Base-by-base conservation (phyloP, 2,888 invertebrate species). In the Amphiduros pacificus region DNA sequence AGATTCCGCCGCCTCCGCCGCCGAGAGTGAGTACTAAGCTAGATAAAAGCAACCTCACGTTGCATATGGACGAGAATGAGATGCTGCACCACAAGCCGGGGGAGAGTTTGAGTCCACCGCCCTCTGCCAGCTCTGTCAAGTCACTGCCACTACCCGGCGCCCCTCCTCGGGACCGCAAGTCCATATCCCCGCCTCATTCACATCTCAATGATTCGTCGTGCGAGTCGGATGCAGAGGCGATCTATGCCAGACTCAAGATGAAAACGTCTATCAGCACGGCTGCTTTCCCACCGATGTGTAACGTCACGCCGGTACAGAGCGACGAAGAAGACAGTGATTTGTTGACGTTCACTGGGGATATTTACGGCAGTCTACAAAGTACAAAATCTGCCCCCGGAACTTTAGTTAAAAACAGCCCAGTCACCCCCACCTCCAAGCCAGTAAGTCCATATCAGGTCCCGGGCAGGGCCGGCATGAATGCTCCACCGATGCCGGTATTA, bases 171-270 rank as follows among this genome's bases (percentile, higher is more conserved):
- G 31, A 41, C 48, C 44, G 29, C 17, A 29, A 48, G 29, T n/a
- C 27, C 22, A 17, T 41, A 9, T 26, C 56, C 17, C 56, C 56
- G 17, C 27, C 41, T n/a, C 44, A 48, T 20, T 40, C 5, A n/a
- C 26, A 28, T 40, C 41, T 48, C 28, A 55, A 48, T 22, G 50
- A 57, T 29, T 49, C 49, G 14, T 58, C 58, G 27, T 76, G 74
- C 2, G 77, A 76, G 60, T 75, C 77, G 0, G 77, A 78, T 51
- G 74, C 75, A 31, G 78, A 77, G 55, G 69, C 69, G 31, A 71
- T 78, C 55, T 74, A 73, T 60, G 69, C 71, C n/a, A 64, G 78
- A 28, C 66, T 79, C 6, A 72, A 74, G 54, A 65, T 66, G 26
- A 79, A 78, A 62, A 76, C 78, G 5, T 68, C 65, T 17, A 73